Evolutionary conservation across 1,140 invertebrate species (phyloP).

Genomic region (Arctopsyche grandis): DNA sequence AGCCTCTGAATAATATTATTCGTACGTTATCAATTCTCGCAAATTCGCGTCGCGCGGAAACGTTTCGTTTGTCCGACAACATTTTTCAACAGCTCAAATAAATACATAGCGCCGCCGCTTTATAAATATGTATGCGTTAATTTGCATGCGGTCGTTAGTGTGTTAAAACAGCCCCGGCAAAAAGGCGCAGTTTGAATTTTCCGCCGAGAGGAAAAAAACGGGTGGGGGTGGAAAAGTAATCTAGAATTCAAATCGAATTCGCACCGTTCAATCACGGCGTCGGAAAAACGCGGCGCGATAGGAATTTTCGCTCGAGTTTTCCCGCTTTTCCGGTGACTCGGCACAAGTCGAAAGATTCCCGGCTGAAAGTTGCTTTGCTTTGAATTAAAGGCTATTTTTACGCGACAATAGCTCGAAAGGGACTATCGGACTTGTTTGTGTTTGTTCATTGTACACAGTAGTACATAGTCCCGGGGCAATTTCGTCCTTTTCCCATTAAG

Average conservation of each 20-base stretch:
- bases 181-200: no score
- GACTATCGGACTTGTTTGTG: neutral
- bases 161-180: no score
- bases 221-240: neutral
- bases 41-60: no score
- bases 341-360: neutral
- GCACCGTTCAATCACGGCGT: slow-evolving; percentile 5
- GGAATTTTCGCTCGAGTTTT: neutral
- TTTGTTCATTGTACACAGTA: neutral
- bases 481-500: neutral
- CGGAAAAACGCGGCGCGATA: neutral
- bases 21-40: no score
- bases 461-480: neutral
- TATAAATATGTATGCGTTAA: no score
- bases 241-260: slow-evolving; percentile 22
- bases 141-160: no score
- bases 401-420: neutral
- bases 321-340: slow-evolving; percentile 2
- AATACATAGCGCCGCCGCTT: no score
- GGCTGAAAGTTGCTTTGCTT: neutral
- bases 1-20: no score
- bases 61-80: no score
- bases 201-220: no score
- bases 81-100: no score
- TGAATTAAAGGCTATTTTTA: neutral